Percentiles rank a stretch among this genome's conserved stretches.
These are phyloP conservation scores for Euzetes globulus DNA, from an alignment of 2,888 invertebrate genomes.

Conservation along the genomic window DNA sequence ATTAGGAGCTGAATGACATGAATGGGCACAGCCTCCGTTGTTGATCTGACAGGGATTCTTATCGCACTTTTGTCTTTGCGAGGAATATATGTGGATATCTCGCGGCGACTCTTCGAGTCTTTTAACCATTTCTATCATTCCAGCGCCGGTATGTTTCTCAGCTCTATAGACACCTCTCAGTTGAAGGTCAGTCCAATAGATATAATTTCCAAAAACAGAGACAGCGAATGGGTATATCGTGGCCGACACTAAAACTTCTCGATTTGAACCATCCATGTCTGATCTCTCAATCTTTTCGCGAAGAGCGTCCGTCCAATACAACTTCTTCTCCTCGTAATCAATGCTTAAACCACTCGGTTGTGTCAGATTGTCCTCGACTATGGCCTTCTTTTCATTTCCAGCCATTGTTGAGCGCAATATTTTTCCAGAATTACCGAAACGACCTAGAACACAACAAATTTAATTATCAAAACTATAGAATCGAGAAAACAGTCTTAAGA, in stretches of 20 bases:
- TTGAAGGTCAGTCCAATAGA: slow-evolving; percentile 94
- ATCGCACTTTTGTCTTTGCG: slow-evolving; percentile 64
- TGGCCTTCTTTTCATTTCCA: slow-evolving; percentile 77
- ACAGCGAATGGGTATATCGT: slow-evolving; percentile 94
- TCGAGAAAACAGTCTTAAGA: background rate
- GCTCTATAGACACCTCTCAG: slow-evolving; percentile 88
- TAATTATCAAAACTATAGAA: background rate
- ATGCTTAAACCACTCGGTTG: slow-evolving; percentile 93
- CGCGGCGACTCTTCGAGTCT: slow-evolving; percentile 84
- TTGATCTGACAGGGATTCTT: slow-evolving; percentile 76
- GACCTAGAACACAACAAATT: slow-evolving; percentile 42
- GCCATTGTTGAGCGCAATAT: slow-evolving; percentile 95
- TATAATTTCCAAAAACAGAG: slow-evolving; percentile 77
- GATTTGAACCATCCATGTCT: slow-evolving; percentile 72
- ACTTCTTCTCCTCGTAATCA: slow-evolving; percentile 71
- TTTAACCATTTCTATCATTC: slow-evolving; percentile 87
- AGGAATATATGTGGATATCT: slow-evolving; percentile 80
- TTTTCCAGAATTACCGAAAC: slow-evolving; percentile 83
- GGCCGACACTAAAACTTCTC: slow-evolving; percentile 71
- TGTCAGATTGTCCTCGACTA: slow-evolving; percentile 80
- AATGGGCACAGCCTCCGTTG: slow-evolving; percentile 86
- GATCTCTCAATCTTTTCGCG: slow-evolving; percentile 87
- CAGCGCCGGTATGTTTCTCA: slow-evolving; percentile 92
- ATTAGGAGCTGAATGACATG: slow-evolving; percentile 81
- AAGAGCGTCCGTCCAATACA: slow-evolving; percentile 95